These are phyloP conservation scores for Drosophila borealis DNA, from an alignment of 2,888 invertebrate genomes.

Conservation along the genomic window DNA sequence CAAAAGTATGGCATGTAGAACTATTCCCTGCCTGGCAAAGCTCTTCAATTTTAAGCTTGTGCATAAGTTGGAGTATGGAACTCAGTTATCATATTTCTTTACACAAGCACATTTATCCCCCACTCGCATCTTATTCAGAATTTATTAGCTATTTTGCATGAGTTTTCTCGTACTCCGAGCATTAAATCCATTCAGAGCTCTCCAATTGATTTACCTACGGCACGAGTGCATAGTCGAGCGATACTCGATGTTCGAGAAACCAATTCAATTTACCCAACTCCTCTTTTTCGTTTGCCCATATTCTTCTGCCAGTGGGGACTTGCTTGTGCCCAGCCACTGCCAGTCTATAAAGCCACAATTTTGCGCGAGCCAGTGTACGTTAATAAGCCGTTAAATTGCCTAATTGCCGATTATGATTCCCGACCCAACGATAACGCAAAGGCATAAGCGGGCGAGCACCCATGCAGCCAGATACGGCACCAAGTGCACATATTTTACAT, in stretches of 20 bases:
- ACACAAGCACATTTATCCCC: not conserved
- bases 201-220: slow-evolving; percentile 21
- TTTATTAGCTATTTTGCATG: slow-evolving; percentile 33
- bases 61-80: not conserved
- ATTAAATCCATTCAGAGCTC: slow-evolving; percentile 29
- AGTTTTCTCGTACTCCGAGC: slow-evolving; percentile 27
- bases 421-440: slow-evolving; percentile 10
- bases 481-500: slow-evolving; percentile 32
- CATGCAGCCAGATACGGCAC: not conserved
- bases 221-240: slow-evolving; percentile 7
- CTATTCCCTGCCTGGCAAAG: no score
- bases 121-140: slow-evolving; percentile 5
- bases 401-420: slow-evolving; percentile 69
- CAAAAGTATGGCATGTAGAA: no score
- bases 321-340: not conserved
- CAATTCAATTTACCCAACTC: not conserved
- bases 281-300: not conserved
- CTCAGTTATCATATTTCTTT: slow-evolving; percentile 5
- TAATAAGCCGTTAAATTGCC: slow-evolving; percentile 76
- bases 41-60: no score
- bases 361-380: slow-evolving; percentile 42
- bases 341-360: slow-evolving; percentile 6
- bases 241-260: slow-evolving; percentile 1
- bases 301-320: not conserved
- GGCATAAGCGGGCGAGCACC: slow-evolving; percentile 1